Evolutionary conservation across 2,888 invertebrate species (phyloP).

Genomic region (Chloroclystis v-ata): DNA sequence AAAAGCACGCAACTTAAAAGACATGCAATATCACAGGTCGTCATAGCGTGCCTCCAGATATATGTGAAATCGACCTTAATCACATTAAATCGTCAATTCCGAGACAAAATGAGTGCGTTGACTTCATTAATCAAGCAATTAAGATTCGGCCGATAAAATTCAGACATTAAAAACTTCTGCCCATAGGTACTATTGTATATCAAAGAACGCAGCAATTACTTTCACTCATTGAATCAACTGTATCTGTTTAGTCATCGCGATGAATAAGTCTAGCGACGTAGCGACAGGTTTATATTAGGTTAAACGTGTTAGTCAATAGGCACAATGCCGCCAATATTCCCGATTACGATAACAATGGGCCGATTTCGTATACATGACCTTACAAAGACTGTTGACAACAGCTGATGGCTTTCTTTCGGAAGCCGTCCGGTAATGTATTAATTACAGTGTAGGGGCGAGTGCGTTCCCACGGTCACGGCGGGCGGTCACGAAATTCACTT

Average conservation of each 20-base stretch:
- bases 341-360: slow-evolving; percentile 9
- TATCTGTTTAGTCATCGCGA: neutral
- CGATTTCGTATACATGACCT: slow-evolving; percentile 8
- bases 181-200: neutral
- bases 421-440: slow-evolving; percentile 27
- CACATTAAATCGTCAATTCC: neutral
- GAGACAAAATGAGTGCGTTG: slow-evolving; percentile 1
- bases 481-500: slow-evolving; percentile 25
- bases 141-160: neutral
- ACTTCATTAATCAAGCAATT: slow-evolving; percentile 2
- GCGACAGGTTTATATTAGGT: too few species aligned
- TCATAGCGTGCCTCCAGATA: neutral
- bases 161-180: neutral
- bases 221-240: neutral
- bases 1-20: neutral
- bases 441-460: slow-evolving; percentile 23
- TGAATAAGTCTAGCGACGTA: too few species aligned
- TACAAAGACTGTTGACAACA: slow-evolving; percentile 4
- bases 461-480: slow-evolving; percentile 30
- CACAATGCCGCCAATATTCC: slow-evolving; percentile 16
- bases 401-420: slow-evolving; percentile 26
- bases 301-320: neutral
- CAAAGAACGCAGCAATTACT: neutral
- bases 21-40: neutral
- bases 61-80: neutral